Conservation (phyloP, 2,888 invertebrate species). For the Peribatodes rhomboidaria region DNA sequence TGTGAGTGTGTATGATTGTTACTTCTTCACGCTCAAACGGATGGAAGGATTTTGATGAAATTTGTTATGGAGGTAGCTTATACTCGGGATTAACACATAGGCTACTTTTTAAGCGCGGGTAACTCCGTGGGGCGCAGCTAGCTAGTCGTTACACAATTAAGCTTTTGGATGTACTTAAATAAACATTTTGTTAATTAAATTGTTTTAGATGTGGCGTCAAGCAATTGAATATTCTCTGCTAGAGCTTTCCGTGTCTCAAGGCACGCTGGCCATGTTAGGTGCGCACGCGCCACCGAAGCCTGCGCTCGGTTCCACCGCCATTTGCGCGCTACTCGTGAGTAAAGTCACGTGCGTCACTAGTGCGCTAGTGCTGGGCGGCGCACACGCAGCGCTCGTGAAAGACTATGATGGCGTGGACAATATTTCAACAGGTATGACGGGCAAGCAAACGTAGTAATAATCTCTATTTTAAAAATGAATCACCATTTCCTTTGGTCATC, state of each 20-base stretch:
- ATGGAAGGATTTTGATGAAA: too few species aligned
- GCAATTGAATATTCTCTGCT: conserved; percentile 76
- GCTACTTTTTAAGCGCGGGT: too few species aligned
- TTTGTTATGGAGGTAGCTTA: too few species aligned
- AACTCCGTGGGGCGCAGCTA: too few species aligned
- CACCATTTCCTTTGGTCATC: too few species aligned
- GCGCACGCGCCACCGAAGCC: conserved; percentile 70
- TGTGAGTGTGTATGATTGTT: too few species aligned
- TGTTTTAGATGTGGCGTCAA: conserved; percentile 74
- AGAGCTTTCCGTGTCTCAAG: conserved; percentile 74
- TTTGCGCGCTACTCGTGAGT: conserved; percentile 65
- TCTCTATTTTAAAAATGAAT: too few species aligned
- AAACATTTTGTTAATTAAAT: too few species aligned
- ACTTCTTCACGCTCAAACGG: too few species aligned
- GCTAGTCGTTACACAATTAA: too few species aligned
- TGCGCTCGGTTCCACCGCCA: conserved; percentile 62
- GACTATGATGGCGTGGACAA: conserved; percentile 72
- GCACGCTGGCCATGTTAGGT: conserved; percentile 76
- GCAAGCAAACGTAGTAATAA: background rate
- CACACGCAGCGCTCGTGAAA: conserved; percentile 67
- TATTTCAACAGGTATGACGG: conserved; percentile 63
- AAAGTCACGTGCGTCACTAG: conserved; percentile 64
- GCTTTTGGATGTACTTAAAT: too few species aligned
- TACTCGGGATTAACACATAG: too few species aligned
- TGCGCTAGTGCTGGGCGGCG: conserved; percentile 69